Base-by-base conservation (phyloP, 1,140 invertebrate species). In the Cydia splendana region DNA sequence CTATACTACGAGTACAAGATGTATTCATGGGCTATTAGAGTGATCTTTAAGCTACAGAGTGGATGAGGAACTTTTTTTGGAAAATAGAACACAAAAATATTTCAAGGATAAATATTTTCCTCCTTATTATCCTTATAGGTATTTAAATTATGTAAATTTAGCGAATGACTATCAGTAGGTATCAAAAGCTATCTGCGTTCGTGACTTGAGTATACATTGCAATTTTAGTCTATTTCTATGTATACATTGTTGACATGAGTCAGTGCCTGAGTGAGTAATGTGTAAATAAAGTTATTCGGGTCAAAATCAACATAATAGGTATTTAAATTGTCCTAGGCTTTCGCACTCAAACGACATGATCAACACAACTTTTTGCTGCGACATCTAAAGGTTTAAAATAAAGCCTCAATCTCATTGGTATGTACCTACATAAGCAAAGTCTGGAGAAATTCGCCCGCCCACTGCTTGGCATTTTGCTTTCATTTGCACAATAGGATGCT, bases 401-500 rank as follows among this genome's bases (percentile, higher is more conserved):
- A 62, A 62, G 20, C 4, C 57, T 6, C 51, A n/a, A 20, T 12
- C 57, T 62, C 57, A 62, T 62, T 62, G 57, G 57, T 62, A 62
- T 62, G 57, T 24, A n/a, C n/a, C n/a, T n/a, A n/a, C n/a, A n/a
- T n/a, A 62, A 24, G 57, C 57, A 69, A 69, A 69, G 65, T n/a
- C 65, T n/a, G 34, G 67, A 42, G 67, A 71, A 71, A 71, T 38
- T 71, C 15, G 30, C 2, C 15, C 67, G n/a, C 67, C 67, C 67
- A 71, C 67, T 20, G 34, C 12, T n/a, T 62, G 53, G 20, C n/a
- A 42, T 38, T 38, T 38, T 71, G 34, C 18, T 38, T 71, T 71
- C 34, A 38, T 71, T 71, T 71, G n/a, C 67, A 71, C 67, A 71
- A 71, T 71, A 45, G n/a, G 67, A 42, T 18, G 15, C n/a, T 12